These are phyloP conservation scores for Rhinophrynus dorsalis DNA, from an alignment of 2,797 vertebrate genomes.

Conservation along the genomic window DNA sequence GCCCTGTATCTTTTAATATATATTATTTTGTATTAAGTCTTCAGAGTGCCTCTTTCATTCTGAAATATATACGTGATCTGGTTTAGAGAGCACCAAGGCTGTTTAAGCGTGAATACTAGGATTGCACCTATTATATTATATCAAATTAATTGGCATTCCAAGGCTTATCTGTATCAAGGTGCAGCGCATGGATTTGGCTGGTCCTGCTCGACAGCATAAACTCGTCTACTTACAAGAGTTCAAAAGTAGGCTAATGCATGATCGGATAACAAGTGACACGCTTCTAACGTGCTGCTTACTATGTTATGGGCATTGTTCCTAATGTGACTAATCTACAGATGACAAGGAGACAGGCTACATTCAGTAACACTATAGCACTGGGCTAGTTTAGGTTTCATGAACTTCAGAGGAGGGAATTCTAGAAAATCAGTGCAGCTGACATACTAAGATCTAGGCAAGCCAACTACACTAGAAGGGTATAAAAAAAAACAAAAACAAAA, in stretches of 20 bases:
- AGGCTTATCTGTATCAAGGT: background rate
- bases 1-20: too few species aligned
- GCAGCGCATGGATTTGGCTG: background rate
- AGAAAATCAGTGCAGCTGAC: too few species aligned
- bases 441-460: too few species aligned
- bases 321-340: background rate
- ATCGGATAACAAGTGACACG: conserved; percentile 24
- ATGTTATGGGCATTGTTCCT: background rate
- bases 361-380: background rate
- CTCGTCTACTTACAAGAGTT: background rate
- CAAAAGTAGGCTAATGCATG: background rate
- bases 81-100: too few species aligned
- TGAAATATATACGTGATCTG: too few species aligned
- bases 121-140: too few species aligned
- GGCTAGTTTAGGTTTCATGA: background rate
- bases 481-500: too few species aligned
- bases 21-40: too few species aligned
- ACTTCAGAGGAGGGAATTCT: too few species aligned
- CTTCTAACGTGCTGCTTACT: conserved; percentile 1
- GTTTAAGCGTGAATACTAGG: too few species aligned
- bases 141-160: background rate
- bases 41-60: too few species aligned
- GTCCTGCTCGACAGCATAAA: background rate
- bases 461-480: too few species aligned
- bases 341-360: background rate